Percentiles rank a stretch among this genome's conserved stretches.
phyloP scores from a whole-genome alignment of 2,113 vertebrate species.

The Lampris megalopsis region DNA sequence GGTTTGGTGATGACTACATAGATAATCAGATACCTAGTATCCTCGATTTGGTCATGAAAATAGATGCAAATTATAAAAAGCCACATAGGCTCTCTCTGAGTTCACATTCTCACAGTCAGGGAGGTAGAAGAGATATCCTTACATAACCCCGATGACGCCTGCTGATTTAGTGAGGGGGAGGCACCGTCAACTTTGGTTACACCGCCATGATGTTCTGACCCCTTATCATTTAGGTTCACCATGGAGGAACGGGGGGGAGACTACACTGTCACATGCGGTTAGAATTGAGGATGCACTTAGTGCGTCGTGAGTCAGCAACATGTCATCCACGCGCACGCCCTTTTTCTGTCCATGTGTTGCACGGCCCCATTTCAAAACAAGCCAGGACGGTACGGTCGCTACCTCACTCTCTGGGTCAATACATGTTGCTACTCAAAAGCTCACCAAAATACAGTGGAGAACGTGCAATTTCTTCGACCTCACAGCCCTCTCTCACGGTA shows the following conservation, averaged over 20 bases:
- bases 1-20: neutral
- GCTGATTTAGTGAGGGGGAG: conserved; percentile 34
- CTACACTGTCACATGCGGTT: too few species aligned
- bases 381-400: too few species aligned
- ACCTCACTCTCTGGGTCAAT: too few species aligned
- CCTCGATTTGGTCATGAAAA: conserved; percentile 33
- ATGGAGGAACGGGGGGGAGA: neutral
- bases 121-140: conserved; percentile 31
- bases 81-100: conserved; percentile 25
- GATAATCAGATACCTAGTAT: conserved; percentile 8
- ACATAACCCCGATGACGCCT: conserved; percentile 13
- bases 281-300: neutral
- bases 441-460: too few species aligned
- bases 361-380: too few species aligned
- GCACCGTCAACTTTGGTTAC: conserved; percentile 37
- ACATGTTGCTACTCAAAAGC: too few species aligned
- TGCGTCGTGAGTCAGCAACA: too few species aligned
- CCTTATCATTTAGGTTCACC: conserved; percentile 22
- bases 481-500: too few species aligned
- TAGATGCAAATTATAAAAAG: conserved; percentile 27
- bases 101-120: conserved; percentile 25
- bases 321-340: neutral
- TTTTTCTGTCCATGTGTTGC: neutral
- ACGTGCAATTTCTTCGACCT: too few species aligned
- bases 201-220: conserved; percentile 42